Percentiles rank a stretch among this genome's conserved stretches.
Conservation (phyloP, 2,797 vertebrate species). For the Saxicola maurus region DNA sequence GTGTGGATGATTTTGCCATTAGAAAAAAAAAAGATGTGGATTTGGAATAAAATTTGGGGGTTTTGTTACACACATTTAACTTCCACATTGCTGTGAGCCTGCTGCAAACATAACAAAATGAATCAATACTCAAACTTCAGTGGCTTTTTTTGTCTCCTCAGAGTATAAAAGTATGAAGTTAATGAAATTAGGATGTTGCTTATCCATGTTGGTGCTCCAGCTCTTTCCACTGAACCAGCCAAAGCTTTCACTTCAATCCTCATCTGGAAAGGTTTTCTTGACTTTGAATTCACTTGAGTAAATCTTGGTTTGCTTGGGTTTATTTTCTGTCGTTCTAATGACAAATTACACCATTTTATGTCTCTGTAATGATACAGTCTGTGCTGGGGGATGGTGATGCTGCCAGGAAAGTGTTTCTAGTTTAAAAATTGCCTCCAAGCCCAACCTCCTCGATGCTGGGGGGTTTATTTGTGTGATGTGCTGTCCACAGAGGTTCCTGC, state of each 20-base stretch:
- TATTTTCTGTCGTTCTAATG: background rate
- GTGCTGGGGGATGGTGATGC: background rate
- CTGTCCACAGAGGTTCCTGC: background rate
- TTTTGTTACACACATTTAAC: accelerated
- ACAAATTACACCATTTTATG: background rate
- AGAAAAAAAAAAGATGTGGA: background rate
- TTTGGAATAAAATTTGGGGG: background rate
- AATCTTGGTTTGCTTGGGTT: background rate
- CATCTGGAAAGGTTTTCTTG: background rate
- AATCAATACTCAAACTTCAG: background rate
- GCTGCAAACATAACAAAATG: background rate
- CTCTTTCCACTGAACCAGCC: background rate
- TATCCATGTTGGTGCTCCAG: accelerated
- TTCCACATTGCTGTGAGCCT: background rate
- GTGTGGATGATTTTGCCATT: background rate
- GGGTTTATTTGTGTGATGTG: background rate
- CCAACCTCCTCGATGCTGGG: accelerated
- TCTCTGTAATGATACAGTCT: accelerated
- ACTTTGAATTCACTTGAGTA: background rate
- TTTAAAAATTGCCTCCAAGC: background rate
- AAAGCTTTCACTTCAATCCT: background rate
- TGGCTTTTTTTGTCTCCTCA: too few relatives aligned
- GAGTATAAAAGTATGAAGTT: background rate
- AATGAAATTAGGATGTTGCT: background rate
- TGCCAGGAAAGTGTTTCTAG: background rate